Conservation (phyloP, 2,888 invertebrate genomes). For the Mimumesa dahlbomi region DNA sequence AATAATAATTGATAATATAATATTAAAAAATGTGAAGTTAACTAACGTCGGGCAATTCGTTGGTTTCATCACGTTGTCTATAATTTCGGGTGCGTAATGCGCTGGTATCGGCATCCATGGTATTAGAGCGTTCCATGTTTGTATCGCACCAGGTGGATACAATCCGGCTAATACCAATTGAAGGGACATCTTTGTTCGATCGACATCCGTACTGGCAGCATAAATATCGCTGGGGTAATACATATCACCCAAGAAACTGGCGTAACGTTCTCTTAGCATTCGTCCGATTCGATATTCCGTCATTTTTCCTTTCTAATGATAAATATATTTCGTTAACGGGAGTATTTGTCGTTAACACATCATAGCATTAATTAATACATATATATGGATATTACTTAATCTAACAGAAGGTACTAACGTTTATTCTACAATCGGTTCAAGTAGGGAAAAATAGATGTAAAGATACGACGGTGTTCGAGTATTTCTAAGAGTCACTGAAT, state of each 20-base stretch:
- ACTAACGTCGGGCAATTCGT: constrained; percentile 31
- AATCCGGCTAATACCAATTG: constrained; percentile 58
- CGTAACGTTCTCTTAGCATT: constrained; percentile 56
- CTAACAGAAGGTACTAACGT: too few species aligned
- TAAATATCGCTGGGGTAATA: constrained; percentile 44
- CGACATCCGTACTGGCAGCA: constrained; percentile 50
- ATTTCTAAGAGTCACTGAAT: too few species aligned
- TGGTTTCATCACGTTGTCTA: constrained; percentile 47
- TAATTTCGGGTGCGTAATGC: constrained; percentile 40
- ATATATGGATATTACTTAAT: too few species aligned
- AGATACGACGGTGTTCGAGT: too few species aligned
- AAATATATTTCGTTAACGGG: not conserved
- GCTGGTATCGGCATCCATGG: constrained; percentile 54
- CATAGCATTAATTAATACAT: too few species aligned
- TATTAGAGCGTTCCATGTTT: constrained; percentile 45
- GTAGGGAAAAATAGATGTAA: too few species aligned
- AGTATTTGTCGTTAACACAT: not conserved
- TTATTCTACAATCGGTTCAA: too few species aligned
- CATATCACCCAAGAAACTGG: constrained; percentile 44
- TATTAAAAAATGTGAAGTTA: too few species aligned
- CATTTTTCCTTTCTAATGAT: constrained; percentile 56
- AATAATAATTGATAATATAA: not conserved
- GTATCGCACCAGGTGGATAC: constrained; percentile 45
- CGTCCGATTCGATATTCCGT: constrained; percentile 55
- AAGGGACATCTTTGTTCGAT: constrained; percentile 64